Evolutionary conservation across 2,888 invertebrate genomes (phyloP), one percentile per base, ranked within the genome.

Genomic region (Brachypalpus laphriformis): DNA sequence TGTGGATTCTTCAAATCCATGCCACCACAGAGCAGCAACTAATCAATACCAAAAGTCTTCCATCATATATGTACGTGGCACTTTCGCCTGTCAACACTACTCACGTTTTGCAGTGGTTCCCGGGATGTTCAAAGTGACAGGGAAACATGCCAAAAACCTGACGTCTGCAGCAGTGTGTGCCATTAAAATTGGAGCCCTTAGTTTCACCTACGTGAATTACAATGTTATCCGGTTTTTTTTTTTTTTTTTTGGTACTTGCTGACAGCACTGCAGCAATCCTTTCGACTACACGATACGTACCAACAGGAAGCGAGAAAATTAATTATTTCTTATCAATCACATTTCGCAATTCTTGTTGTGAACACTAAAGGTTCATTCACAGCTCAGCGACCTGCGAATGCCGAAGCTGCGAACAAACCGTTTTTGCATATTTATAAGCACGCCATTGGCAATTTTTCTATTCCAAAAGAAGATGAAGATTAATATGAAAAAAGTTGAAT

Each of bases 301-400:
- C 49, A 54, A 65, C 45, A 16, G 20, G 47, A 57, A 47, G 54
- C 25, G 47, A 63, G 57, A 65, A 70, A 74, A 83, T 83, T 74
- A 78, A 83, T 78, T 83, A 74, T 74, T 78, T 63, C 42, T 25
- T 70, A 78, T 83, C 83, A 83, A 83, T 78, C 83, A 78, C 68
- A 56, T 72, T 77, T 68, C 37, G 51, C 37, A 57, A 57, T 57
- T 57, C 37, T 37, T 57, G 37, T 57, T 40, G 20, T 5, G 37
- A 37, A 57, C 20, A 20, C 22, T n/a, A n/a, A n/a, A n/a, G n/a
- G n/a, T n/a, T n/a, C n/a, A n/a, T n/a, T n/a, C n/a, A n/a, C n/a
- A n/a, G n/a, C n/a, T n/a, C n/a, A n/a, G n/a, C n/a, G n/a, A n/a
- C n/a, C n/a, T n/a, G n/a, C n/a, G n/a, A n/a, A n/a, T n/a, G n/a